Evolutionary conservation across 2,888 invertebrate genomes (phyloP), one percentile per base, ranked within the genome.

Genomic region (Ormyrus labotus): DNA sequence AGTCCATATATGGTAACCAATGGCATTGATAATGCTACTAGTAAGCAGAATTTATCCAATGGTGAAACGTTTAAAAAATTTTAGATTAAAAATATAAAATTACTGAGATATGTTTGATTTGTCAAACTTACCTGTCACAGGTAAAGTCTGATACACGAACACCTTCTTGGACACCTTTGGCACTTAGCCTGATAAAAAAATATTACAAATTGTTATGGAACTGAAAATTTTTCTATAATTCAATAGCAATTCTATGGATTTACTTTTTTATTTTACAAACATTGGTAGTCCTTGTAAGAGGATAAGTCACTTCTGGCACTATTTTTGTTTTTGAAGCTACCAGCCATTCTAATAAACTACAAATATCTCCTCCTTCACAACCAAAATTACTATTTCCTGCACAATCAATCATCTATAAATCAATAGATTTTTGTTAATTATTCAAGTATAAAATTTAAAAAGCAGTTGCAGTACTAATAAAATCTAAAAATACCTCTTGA

Each of bases 301-400:
- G 96, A 90, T 96, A 96, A 69, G 92, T 91, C 11, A 89, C 87
- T 75, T 94, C 94, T 0, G 91, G 89, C 61, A 92, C 89, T 58
- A 96, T 91, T 0, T 92, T 90, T 2, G 94, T 91, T 80, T 93
- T 92, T 75, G 93, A 92, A 64, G 91, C 86, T 13, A 91, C 87
- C 83, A 97, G 88, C 96, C 96, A 97, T n/a, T 93, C 91, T 0
- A 96, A 91, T 0, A 96, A 92, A n/a, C 93, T 91, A 86, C 96
- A 96, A 84, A 95, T 95, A 89, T 96, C 96, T 51, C 97, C 97
- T 45, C 97, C 97, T 0, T 92, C 90, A 90, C 97, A 97, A 0
- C 96, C 97, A 82, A 92, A 92, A 90, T 95, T 95, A 55, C 93
- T 94, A 53, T 94, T 92, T 6, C 92, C 92, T 0, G 96, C 95